Evolutionary conservation across 2,888 invertebrate genomes (phyloP), one percentile per base, ranked within the genome.

Genomic region (Carabus problematicus): DNA sequence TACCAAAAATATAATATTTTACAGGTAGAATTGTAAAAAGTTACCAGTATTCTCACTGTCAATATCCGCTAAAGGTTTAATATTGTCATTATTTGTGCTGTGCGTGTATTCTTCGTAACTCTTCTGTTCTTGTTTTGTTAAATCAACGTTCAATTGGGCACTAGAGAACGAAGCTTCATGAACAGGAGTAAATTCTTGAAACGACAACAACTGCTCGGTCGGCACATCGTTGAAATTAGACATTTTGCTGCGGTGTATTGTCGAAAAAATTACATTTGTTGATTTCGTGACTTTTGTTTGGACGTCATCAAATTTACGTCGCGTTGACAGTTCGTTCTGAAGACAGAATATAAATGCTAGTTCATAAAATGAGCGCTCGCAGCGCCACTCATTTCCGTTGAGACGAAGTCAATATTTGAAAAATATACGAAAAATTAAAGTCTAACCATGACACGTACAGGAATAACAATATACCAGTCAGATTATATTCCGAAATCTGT

Each of bases 121-220:
- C 14, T 72, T 72, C 9, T 70, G 49, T 47, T 75, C 66, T 82
- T 80, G 82, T 80, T 84, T 76, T 79, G 89, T 78, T 59, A 89
- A 86, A 74, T 88, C 89, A 64, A 89, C 86, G 77, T 89, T 88
- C 72, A 90, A 85, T 76, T 89, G 84, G 45, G 89, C 89, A 74
- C 86, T 88, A n/a, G 85, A 83, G 61, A 75, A 73, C 64, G 83
- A 84, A 71, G 85, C 84, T 70, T 81, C 81, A 72, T 83, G 82
- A 39, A 83, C 80, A 8, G 88, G 86, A 29, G 89, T 87, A 80
- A 88, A 91, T 77, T 92, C 91, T 80, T 91, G 90, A 76, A 92
- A 92, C 71, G 89, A 88, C 71, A 91, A 79, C 72, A 90, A 81
- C 77, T 90, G 89, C 55, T 87, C 88, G 45, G 88, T 87, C 1